These are phyloP conservation scores for Paramisgurnus dabryanus DNA, from an alignment of 2,113 vertebrate species.

Conservation along the genomic window DNA sequence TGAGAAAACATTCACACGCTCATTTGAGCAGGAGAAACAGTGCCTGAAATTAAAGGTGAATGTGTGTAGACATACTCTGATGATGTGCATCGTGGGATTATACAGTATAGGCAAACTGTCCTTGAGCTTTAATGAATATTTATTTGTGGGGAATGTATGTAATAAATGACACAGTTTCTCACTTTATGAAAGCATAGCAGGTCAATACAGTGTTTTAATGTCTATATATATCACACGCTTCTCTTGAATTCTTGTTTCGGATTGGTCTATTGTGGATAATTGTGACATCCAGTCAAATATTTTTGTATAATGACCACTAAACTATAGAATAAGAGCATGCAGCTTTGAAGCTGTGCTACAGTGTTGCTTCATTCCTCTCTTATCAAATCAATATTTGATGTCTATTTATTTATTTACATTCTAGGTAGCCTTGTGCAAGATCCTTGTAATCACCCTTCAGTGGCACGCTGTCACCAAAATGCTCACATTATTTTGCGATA, in stretches of 20 bases:
- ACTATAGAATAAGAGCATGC: not conserved
- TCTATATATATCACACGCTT: not conserved
- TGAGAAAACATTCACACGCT: conserved; percentile 59
- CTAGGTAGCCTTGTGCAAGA: no score
- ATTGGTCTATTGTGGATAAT: not conserved
- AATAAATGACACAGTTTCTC: not conserved
- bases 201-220: not conserved
- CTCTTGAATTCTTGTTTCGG: not conserved
- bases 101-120: not conserved
- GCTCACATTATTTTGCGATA: not conserved
- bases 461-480: no score
- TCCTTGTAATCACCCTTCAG: no score
- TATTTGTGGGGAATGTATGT: not conserved
- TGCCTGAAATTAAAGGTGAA: not conserved
- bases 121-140: conserved; percentile 22
- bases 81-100: not conserved
- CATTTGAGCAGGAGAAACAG: conserved; percentile 19
- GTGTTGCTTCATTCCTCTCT: no score
- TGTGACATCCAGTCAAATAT: not conserved
- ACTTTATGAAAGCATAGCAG: not conserved
- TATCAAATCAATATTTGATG: no score
- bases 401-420: no score
- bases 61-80: not conserved
- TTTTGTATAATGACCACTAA: not conserved
- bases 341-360: no score